A percentile compares a stretch with the other conserved stretches of the same genome.
Conservation (phyloP, 2,113 vertebrate genomes). For the Chrysemys picta region DNA sequence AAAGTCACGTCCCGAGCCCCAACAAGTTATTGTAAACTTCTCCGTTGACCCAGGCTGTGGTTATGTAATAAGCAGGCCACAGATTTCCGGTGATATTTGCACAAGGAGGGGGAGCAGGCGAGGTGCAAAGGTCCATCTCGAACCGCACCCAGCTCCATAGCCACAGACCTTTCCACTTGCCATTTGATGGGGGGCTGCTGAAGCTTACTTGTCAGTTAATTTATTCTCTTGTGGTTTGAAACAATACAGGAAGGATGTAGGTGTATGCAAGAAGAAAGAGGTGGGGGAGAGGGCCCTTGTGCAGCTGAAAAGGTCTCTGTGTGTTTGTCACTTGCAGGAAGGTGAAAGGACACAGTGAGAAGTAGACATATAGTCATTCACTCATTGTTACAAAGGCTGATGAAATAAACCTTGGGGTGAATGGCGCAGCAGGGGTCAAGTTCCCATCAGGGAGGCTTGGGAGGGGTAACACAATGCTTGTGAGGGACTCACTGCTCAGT, state of each 20-base stretch:
- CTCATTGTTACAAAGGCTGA: not conserved
- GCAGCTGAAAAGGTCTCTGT: rapidly evolving
- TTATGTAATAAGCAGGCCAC: constrained; percentile 31
- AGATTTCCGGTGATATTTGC: constrained; percentile 48
- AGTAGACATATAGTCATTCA: not conserved
- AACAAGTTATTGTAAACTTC: not conserved
- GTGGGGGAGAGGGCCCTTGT: not conserved
- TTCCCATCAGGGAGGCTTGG: not conserved
- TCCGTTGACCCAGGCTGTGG: constrained; percentile 11
- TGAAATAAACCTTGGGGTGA: not conserved
- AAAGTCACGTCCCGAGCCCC: not conserved
- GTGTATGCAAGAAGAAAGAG: constrained; percentile 82
- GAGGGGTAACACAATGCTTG: not conserved
- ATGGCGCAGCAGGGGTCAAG: not conserved
- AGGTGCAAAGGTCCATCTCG: constrained; percentile 15
- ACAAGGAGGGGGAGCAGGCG: not conserved
- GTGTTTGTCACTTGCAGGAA: not conserved
- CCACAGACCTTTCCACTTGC: not conserved
- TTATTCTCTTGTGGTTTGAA: constrained; percentile 76
- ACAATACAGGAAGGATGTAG: constrained; percentile 87
- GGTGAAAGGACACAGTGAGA: not conserved
- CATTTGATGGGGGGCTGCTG: not conserved
- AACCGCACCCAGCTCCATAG: not conserved
- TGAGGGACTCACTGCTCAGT: rapidly evolving
- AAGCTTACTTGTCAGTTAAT: constrained; percentile 57